phyloP scores from a whole-genome alignment of 1,140 invertebrate genomes.

The Drosophila murphyi region DNA sequence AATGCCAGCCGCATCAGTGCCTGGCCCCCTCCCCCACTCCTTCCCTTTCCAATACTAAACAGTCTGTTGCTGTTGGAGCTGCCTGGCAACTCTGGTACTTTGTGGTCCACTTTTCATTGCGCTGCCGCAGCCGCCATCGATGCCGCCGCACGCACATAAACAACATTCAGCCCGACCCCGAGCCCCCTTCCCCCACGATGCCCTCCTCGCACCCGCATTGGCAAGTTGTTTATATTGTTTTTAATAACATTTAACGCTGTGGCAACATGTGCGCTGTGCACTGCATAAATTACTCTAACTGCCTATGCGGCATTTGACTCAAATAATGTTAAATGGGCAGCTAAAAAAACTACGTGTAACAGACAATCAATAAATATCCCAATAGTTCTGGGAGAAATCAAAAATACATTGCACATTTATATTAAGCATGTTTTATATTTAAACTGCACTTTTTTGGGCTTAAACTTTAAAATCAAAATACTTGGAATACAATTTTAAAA shows the following conservation, averaged over 20 bases:
- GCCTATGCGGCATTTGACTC: constrained; percentile 17
- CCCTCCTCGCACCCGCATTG: constrained; percentile 7
- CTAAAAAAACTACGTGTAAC: background rate
- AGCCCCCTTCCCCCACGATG: background rate
- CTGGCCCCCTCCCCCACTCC: constrained; percentile 20
- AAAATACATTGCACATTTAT: background rate
- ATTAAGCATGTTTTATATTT: too few relatives aligned
- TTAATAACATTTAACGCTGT: constrained; percentile 73
- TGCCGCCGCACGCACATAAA: constrained; percentile 56
- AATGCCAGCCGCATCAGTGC: constrained; percentile 39
- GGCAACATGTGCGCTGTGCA: constrained; percentile 69
- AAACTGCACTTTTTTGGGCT: too few relatives aligned
- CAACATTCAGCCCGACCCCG: constrained; percentile 39
- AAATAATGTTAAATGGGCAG: constrained; percentile 3
- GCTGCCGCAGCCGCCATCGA: constrained; percentile 3
- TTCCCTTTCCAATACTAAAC: constrained; percentile 31
- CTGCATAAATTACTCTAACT: constrained; percentile 60
- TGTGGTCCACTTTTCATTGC: constrained; percentile 69
- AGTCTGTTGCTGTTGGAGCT: constrained; percentile 8
- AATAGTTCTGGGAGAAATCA: background rate
- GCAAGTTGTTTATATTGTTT: constrained; percentile 80
- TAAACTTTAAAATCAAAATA: too few relatives aligned
- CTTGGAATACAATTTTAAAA: too few relatives aligned
- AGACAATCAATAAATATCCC: background rate
- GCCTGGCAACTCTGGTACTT: constrained; percentile 61